Percentiles rank a stretch among this genome's conserved stretches.
Conservation (phyloP, 2,888 invertebrate species). For the Diarsia rubi region DNA sequence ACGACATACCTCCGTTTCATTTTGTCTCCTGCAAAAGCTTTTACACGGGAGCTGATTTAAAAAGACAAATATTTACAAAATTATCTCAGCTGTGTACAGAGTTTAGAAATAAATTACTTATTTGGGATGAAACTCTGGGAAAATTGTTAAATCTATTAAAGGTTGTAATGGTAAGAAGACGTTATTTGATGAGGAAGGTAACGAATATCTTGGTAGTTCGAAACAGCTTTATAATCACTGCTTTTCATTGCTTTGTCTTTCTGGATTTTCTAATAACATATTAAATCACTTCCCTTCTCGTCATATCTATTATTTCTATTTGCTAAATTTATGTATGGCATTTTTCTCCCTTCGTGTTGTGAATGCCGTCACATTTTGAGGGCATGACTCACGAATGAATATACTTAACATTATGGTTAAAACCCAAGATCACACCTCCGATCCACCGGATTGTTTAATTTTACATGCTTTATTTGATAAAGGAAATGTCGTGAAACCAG, state of each 20-base stretch:
- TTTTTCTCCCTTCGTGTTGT: too few species aligned
- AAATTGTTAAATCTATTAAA: constrained; percentile 55
- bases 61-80: constrained; percentile 66
- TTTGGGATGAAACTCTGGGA: constrained; percentile 55
- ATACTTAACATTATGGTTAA: not conserved
- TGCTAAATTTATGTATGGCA: not conserved
- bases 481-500: too few species aligned
- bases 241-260: constrained; percentile 7
- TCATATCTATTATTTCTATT: not conserved
- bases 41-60: constrained; percentile 55
- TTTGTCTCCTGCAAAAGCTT: constrained; percentile 49
- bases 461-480: too few species aligned
- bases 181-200: constrained; percentile 22
- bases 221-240: constrained; percentile 3
- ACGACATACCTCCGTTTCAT: constrained; percentile 36
- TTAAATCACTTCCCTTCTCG: not conserved
- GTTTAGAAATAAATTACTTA: constrained; percentile 68
- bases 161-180: constrained; percentile 24
- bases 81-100: constrained; percentile 59
- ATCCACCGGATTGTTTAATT: too few species aligned
- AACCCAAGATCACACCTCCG: too few species aligned
- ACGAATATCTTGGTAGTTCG: not conserved
- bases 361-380: too few species aligned
- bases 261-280: not conserved
- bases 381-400: too few species aligned